These are phyloP conservation scores for Mallateleia sp. DNA, from an alignment of 2,888 invertebrate species.

Conservation along the genomic window DNA sequence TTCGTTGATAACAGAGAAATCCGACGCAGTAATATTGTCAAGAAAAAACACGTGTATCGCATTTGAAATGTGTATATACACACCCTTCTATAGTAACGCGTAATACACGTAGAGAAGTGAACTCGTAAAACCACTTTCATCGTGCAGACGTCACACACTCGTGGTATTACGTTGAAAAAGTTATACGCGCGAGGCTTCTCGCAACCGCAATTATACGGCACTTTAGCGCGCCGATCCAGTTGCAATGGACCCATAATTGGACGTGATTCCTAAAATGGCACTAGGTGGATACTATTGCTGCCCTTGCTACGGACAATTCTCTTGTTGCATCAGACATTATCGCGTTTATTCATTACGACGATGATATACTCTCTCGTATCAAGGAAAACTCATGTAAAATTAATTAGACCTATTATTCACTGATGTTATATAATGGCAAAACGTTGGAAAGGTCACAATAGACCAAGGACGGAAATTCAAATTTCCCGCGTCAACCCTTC, in stretches of 20 bases:
- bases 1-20: constrained; percentile 29
- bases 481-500: too few relatives aligned
- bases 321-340: constrained; percentile 69
- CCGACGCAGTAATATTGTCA: constrained; percentile 2
- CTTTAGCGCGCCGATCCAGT: constrained; percentile 69
- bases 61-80: constrained; percentile 10
- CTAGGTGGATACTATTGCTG: constrained; percentile 74
- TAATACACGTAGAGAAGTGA: constrained; percentile 73
- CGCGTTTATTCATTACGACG: constrained; percentile 59
- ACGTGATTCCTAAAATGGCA: constrained; percentile 82
- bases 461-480: constrained; percentile 42
- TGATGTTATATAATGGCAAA: constrained; percentile 31
- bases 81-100: constrained; percentile 33
- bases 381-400: constrained; percentile 48
- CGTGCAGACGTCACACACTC: constrained; percentile 71
- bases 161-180: constrained; percentile 65
- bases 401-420: constrained; percentile 37
- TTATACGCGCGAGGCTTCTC: constrained; percentile 52
- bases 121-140: constrained; percentile 84
- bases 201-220: constrained; percentile 75
- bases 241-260: constrained; percentile 77
- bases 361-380: constrained; percentile 53
- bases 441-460: constrained; percentile 18
- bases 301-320: constrained; percentile 58
- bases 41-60: constrained; percentile 38